Percentiles rank a stretch among this genome's conserved stretches.
These are phyloP conservation scores for Scotopteryx bipunctaria DNA, from an alignment of 2,888 invertebrate genomes.

Conservation along the genomic window DNA sequence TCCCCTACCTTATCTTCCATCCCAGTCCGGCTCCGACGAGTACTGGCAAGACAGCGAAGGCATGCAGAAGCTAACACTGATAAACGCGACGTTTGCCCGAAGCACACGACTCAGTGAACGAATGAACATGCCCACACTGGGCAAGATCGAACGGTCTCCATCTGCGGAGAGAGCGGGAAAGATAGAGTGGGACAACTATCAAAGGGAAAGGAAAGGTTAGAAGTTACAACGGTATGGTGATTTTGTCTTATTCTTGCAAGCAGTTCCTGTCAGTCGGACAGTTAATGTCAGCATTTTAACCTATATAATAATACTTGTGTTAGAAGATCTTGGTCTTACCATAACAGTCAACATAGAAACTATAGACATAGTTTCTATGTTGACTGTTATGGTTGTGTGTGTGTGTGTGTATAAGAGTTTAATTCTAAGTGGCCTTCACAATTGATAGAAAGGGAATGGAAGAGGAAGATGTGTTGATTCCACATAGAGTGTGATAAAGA, in stretches of 20 bases:
- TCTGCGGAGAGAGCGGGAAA: constrained; percentile 62
- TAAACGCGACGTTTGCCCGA: constrained; percentile 54
- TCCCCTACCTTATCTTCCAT: not conserved
- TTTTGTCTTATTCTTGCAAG: not conserved
- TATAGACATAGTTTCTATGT: no score
- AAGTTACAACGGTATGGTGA: not conserved
- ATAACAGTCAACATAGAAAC: no score
- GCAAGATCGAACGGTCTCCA: constrained; percentile 58
- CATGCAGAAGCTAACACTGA: constrained; percentile 50
- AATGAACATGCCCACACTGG: constrained; percentile 52
- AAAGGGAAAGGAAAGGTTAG: constrained; percentile 66
- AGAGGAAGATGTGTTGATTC: no score
- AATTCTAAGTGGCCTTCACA: no score
- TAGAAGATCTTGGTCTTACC: no score
- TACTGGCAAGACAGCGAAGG: constrained; percentile 54
- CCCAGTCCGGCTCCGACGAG: constrained; percentile 51
- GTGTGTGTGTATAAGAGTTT: no score
- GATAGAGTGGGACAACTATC: constrained; percentile 67
- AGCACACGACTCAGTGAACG: constrained; percentile 52
- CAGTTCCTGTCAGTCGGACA: no score
- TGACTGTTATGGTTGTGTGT: no score
- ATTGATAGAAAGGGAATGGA: no score
- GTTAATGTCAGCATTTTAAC: no score
- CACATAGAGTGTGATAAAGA: no score
- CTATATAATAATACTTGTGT: no score